Evolutionary conservation across 2,888 invertebrate species (phyloP).

Genomic region (Drosophila koepferae): DNA sequence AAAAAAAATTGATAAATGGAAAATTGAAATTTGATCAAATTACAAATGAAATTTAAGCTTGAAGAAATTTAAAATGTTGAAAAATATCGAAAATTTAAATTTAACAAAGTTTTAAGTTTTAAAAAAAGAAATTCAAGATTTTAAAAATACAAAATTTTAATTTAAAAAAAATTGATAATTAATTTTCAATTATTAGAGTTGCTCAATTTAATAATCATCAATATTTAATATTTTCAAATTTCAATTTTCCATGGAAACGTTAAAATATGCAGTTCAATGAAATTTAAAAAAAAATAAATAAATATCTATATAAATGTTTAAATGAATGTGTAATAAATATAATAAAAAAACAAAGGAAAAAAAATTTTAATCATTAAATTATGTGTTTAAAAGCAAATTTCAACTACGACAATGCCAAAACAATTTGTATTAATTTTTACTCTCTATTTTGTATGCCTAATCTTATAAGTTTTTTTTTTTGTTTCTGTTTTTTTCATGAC

Average conservation of each 20-base stretch:
- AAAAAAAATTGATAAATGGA: background rate
- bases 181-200: background rate
- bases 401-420: conserved; percentile 53
- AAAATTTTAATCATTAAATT: conserved; percentile 6
- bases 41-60: background rate
- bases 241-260: background rate
- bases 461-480: conserved; percentile 20
- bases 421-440: conserved; percentile 38
- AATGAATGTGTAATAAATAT: conserved; percentile 39
- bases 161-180: background rate
- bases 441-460: conserved; percentile 6
- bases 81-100: background rate
- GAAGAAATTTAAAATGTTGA: background rate
- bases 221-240: conserved; percentile 9
- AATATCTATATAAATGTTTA: background rate
- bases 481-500: conserved; percentile 25
- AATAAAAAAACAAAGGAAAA: conserved; percentile 12
- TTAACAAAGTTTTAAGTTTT: background rate
- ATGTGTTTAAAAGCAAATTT: background rate
- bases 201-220: no score
- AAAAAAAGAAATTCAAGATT: background rate
- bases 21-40: conserved; percentile 2
- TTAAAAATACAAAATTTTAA: background rate
- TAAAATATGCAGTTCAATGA: conserved; percentile 17
- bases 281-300: background rate